phyloP scores from a whole-genome alignment of 1,140 invertebrate species.

The Cheumatopsyche charites region DNA sequence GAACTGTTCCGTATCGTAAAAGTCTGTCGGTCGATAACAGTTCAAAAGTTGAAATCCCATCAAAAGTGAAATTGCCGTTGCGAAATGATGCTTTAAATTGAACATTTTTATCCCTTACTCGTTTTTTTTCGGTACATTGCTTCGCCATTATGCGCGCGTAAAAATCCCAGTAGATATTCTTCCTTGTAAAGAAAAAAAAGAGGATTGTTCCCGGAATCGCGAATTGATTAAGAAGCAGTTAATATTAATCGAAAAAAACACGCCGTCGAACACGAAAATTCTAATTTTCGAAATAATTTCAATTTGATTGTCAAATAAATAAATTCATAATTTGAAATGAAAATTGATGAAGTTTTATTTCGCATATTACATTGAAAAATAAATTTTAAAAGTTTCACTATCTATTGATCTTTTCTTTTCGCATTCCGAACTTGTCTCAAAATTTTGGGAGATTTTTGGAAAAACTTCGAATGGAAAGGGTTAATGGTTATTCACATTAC shows the following conservation, averaged over 20 bases:
- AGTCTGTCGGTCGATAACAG: slow-evolving; percentile 13
- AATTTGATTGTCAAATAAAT: too few relatives aligned
- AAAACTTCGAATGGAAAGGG: too few relatives aligned
- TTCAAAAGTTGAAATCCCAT: slow-evolving; percentile 27
- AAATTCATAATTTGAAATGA: too few relatives aligned
- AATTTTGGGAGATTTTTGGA: too few relatives aligned
- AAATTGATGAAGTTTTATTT: too few relatives aligned
- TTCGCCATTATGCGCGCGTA: neutral
- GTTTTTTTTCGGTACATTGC: slow-evolving; percentile 23
- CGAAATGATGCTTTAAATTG: slow-evolving; percentile 27
- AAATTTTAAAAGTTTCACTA: too few relatives aligned
- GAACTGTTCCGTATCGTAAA: slow-evolving; percentile 4
- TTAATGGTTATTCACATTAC: too few relatives aligned
- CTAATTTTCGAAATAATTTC: too few relatives aligned
- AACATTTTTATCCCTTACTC: slow-evolving; percentile 22
- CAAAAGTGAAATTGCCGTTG: slow-evolving; percentile 26
- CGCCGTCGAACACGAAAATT: neutral
- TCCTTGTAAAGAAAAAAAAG: neutral
- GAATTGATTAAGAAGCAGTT: slow-evolving; percentile 15
- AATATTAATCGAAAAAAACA: slow-evolving; percentile 17
- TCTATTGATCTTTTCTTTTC: too few relatives aligned
- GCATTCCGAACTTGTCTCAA: too few relatives aligned
- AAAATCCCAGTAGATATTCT: slow-evolving; percentile 10
- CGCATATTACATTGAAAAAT: too few relatives aligned
- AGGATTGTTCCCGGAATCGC: neutral